Conservation (phyloP, 1,140 invertebrate species). For the Drosophila mojavensis region DNA sequence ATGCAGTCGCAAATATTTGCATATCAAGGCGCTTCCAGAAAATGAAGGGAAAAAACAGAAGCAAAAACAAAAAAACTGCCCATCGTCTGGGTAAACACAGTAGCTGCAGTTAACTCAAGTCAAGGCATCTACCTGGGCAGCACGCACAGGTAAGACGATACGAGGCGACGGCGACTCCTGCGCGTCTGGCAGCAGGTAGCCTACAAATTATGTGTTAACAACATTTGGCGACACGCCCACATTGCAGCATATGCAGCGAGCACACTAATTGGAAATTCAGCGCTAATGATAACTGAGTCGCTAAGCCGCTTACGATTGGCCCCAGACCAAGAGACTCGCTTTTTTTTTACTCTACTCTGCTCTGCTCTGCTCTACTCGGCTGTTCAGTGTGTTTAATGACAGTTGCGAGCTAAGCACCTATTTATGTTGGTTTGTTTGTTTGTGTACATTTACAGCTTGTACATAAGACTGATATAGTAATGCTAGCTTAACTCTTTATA, state of each 20-base stretch:
- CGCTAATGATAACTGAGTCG: constrained; percentile 66
- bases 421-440: background rate
- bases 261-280: constrained; percentile 61
- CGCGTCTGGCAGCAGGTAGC: constrained; percentile 7
- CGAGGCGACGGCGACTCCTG: constrained; percentile 6
- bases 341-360: too few species aligned
- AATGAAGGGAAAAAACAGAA: constrained; percentile 14
- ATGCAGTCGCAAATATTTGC: constrained; percentile 67
- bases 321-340: background rate
- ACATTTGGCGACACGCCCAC: constrained; percentile 63
- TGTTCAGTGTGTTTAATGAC: background rate
- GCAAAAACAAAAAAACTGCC: background rate
- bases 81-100: constrained; percentile 44
- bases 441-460: background rate
- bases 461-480: constrained; percentile 6
- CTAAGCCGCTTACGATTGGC: constrained; percentile 17
- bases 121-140: background rate
- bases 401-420: background rate
- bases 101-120: constrained; percentile 3
- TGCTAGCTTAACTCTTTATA: background rate
- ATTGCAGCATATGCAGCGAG: constrained; percentile 4
- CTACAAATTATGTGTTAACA: constrained; percentile 80
- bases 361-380: background rate
- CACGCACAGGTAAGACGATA: constrained; percentile 40
- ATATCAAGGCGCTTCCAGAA: constrained; percentile 42